These are phyloP conservation scores for Taenioides sp. DNA, from an alignment of 2,797 vertebrate genomes.

Conservation along the genomic window DNA sequence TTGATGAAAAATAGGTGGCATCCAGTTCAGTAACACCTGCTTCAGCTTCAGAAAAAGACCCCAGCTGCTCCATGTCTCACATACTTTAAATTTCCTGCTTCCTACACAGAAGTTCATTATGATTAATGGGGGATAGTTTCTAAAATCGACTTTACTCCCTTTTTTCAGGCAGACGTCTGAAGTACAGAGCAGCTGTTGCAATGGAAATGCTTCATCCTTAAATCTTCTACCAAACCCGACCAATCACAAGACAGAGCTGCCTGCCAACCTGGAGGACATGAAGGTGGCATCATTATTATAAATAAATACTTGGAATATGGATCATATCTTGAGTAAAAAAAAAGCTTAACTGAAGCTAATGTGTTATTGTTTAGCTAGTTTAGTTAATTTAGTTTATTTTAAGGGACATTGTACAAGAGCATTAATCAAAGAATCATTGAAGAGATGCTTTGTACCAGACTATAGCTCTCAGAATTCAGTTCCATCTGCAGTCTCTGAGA, in stretches of 20 bases:
- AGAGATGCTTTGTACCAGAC: too few species aligned
- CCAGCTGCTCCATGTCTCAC: slow-evolving; percentile 51
- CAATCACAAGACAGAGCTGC: slow-evolving; percentile 81
- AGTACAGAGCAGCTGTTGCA: slow-evolving; percentile 80
- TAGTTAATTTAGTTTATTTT: too few species aligned
- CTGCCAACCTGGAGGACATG: slow-evolving; percentile 90
- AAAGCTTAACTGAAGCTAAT: background rate
- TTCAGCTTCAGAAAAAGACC: slow-evolving; percentile 14
- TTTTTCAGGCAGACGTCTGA: slow-evolving; percentile 80
- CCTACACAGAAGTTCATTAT: slow-evolving; percentile 46
- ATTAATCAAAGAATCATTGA: too few species aligned
- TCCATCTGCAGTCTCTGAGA: too few species aligned
- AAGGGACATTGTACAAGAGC: too few species aligned
- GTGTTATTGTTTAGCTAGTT: background rate
- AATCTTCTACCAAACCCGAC: slow-evolving; percentile 56
- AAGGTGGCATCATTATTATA: slow-evolving; percentile 80
- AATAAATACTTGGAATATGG: background rate
- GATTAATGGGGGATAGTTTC: slow-evolving; percentile 49
- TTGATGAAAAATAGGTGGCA: background rate
- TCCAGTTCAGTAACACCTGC: slow-evolving; percentile 6
- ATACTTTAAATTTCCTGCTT: slow-evolving; percentile 52
- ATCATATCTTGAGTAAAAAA: background rate
- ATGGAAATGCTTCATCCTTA: slow-evolving; percentile 60
- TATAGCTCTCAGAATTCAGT: too few species aligned
- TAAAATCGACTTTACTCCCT: slow-evolving; percentile 45